These are phyloP conservation scores for Octopus bimaculoides DNA, from an alignment of 1,140 invertebrate genomes.

Conservation along the genomic window DNA sequence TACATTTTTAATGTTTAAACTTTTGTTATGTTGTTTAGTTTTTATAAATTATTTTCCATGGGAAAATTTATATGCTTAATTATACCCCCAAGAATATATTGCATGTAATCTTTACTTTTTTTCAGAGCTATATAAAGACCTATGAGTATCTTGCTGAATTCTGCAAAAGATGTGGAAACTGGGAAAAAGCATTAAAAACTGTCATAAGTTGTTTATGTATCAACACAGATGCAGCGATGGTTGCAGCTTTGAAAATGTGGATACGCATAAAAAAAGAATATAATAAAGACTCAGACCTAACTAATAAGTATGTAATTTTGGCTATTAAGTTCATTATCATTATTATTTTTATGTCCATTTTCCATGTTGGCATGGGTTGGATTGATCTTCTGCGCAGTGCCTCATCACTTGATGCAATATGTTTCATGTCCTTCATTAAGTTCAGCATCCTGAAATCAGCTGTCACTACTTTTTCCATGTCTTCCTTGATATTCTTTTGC, in stretches of 20 bases:
- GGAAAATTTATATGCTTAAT: too few species aligned
- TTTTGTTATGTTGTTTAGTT: too few species aligned
- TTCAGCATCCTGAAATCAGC: conserved; percentile 3
- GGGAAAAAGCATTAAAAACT: conserved; percentile 19
- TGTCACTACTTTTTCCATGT: not conserved
- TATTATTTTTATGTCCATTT: too few species aligned
- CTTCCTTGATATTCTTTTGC: too few species aligned
- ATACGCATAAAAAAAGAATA: conserved; percentile 16
- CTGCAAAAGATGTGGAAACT: conserved; percentile 16
- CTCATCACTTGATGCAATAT: not conserved
- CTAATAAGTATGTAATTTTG: not conserved
- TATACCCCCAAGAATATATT: too few species aligned
- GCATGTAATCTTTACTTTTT: not conserved
- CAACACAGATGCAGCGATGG: not conserved
- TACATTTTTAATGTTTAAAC: too few species aligned
- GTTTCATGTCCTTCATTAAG: not conserved
- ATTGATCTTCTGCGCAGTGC: not conserved
- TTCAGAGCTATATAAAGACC: conserved; percentile 14
- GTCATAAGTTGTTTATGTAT: conserved; percentile 12
- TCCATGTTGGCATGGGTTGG: too few species aligned
- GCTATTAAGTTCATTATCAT: too few species aligned
- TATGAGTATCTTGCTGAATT: conserved; percentile 24
- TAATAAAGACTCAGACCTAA: conserved; percentile 9
- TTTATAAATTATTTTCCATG: too few species aligned
- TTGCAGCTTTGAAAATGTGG: conserved; percentile 16